Conservation (phyloP, 1,140 invertebrate species). For the Pentalonia nigronervosa region DNA sequence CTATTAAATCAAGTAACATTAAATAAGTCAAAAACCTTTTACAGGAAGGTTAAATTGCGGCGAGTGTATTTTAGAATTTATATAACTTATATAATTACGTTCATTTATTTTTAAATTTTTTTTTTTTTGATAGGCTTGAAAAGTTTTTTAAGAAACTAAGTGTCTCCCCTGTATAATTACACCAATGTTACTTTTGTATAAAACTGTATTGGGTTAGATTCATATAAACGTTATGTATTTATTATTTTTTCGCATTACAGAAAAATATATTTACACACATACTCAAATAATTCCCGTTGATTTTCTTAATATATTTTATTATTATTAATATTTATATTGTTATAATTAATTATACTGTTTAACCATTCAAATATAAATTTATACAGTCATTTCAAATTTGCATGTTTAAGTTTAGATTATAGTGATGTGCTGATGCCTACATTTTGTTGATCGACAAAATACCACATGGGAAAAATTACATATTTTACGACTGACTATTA, state of each 20-base stretch:
- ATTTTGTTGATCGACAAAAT: not conserved
- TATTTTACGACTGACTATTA: not conserved
- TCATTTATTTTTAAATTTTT: not conserved
- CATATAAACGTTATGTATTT: not conserved
- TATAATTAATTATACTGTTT: not conserved
- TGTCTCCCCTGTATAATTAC: not conserved
- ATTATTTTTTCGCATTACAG: not conserved
- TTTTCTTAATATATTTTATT: not conserved
- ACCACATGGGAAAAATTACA: not conserved
- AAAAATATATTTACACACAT: not conserved
- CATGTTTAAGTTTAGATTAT: not conserved
- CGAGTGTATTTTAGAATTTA: not conserved
- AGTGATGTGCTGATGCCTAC: not conserved
- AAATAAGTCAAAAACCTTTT: constrained; percentile 9
- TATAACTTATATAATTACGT: not conserved
- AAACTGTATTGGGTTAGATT: not conserved
- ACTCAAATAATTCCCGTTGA: not conserved
- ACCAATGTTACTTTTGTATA: not conserved
- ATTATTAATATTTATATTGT: not conserved
- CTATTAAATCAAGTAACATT: not conserved
- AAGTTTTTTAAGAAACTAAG: not conserved
- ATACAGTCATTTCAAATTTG: not conserved
- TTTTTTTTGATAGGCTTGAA: not conserved
- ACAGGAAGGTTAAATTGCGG: not conserved
- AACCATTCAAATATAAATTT: not conserved